Percentiles rank a stretch among this genome's conserved stretches.
These are phyloP conservation scores for Naso thynnoides DNA, from an alignment of 2,797 vertebrate species.

Conservation along the genomic window DNA sequence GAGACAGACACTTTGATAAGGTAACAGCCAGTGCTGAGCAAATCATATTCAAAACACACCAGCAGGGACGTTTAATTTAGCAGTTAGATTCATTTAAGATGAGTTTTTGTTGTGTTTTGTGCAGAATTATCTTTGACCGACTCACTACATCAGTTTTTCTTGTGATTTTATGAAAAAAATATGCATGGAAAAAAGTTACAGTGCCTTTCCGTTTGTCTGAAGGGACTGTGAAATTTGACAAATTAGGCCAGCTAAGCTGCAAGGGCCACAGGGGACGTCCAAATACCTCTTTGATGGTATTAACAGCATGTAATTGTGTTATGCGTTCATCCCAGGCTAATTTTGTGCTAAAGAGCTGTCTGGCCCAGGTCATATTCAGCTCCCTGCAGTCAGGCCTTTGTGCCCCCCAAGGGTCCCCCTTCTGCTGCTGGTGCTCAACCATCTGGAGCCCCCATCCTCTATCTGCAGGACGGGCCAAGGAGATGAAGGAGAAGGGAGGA, in stretches of 20 bases:
- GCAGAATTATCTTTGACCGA: background rate
- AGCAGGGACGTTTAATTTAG: background rate
- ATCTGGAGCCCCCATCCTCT: constrained; percentile 62
- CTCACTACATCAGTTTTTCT: background rate
- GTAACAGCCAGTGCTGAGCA: background rate
- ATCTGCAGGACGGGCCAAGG: constrained; percentile 11
- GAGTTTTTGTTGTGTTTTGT: no score
- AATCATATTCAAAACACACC: background rate
- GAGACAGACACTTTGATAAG: background rate
- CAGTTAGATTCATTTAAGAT: no score
- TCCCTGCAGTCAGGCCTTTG: constrained; percentile 60
- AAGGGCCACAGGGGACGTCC: constrained; percentile 17
- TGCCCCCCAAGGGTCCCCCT: constrained; percentile 51
- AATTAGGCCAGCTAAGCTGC: constrained; percentile 15
- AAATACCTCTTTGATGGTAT: constrained; percentile 55
- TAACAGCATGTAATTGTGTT: constrained; percentile 56
- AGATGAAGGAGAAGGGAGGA: background rate
- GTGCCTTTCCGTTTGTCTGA: background rate
- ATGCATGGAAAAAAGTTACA: background rate
- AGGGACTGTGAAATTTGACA: background rate
- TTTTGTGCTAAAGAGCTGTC: constrained; percentile 73
- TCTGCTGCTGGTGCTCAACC: constrained; percentile 60
- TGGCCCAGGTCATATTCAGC: constrained; percentile 34
- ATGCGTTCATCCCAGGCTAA: constrained; percentile 61
- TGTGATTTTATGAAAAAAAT: background rate